Conservation (phyloP, 2,888 invertebrate species). For the Nephrocerus scutellatus region DNA sequence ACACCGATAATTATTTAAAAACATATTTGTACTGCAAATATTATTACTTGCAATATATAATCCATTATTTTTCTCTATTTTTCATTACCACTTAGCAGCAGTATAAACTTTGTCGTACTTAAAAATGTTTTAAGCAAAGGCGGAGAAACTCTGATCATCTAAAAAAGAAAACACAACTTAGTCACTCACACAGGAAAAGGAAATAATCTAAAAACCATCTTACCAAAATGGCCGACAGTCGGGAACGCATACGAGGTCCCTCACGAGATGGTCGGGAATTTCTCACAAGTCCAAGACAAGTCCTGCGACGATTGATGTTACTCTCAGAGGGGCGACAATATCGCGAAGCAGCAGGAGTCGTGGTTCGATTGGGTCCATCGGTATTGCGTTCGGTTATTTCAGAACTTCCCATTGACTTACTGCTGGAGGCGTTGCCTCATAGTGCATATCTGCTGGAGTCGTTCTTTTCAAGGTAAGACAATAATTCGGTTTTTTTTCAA, state of each 20-base stretch:
- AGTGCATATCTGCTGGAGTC: conserved; percentile 82
- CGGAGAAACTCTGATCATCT: no score
- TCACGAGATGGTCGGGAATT: conserved; percentile 53
- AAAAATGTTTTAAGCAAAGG: no score
- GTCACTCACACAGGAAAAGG: conserved; percentile 30
- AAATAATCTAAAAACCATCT: conserved; percentile 35
- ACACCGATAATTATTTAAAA: no score
- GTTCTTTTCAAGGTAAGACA: conserved; percentile 60
- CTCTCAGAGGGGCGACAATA: conserved; percentile 83
- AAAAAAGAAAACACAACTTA: no score
- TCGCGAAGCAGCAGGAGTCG: conserved; percentile 80
- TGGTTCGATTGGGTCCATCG: conserved; percentile 70
- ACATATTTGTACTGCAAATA: no score
- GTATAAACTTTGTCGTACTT: no score
- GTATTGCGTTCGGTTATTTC: conserved; percentile 69
- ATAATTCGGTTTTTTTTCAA: not conserved
- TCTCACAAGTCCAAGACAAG: conserved; percentile 61
- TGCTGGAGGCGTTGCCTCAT: conserved; percentile 85
- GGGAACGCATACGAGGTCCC: conserved; percentile 64
- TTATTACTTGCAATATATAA: no score
- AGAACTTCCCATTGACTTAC: conserved; percentile 77
- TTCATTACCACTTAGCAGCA: no score
- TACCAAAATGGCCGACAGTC: conserved; percentile 59
- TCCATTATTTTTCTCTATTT: no score
- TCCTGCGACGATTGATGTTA: conserved; percentile 64